Evolutionary conservation across 2,888 invertebrate genomes (phyloP).

Genomic region (Pandemis corylana): DNA sequence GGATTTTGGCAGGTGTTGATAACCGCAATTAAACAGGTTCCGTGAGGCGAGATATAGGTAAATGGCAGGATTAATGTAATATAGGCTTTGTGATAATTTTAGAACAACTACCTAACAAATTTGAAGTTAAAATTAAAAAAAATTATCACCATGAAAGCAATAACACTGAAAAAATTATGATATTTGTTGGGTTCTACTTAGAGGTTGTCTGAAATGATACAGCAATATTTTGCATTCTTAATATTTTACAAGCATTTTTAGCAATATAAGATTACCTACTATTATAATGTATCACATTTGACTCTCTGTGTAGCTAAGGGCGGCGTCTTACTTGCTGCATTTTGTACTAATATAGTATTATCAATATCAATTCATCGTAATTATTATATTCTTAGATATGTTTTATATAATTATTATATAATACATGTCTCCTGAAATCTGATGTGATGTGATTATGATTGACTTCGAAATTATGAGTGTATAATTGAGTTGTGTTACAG

Average conservation of each 20-base stretch:
- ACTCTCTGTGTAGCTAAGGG: constrained; percentile 41
- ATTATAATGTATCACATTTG: constrained; percentile 38
- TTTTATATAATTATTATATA: constrained; percentile 40
- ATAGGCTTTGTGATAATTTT: constrained; percentile 58
- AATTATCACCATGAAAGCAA: constrained; percentile 60
- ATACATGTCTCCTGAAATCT: constrained; percentile 41
- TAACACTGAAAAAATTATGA: constrained; percentile 52
- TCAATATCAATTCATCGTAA: constrained; percentile 40
- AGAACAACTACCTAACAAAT: constrained; percentile 28
- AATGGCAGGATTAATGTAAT: constrained; percentile 54
- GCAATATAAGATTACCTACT: constrained; percentile 40
- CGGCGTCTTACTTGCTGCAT: constrained; percentile 36
- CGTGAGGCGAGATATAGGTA: constrained; percentile 48
- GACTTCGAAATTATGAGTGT: constrained; percentile 37
- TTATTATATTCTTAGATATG: constrained; percentile 43
- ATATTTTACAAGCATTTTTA: constrained; percentile 43
- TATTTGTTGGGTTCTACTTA: constrained; percentile 48
- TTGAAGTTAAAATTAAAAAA: constrained; percentile 32
- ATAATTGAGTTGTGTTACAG: constrained; percentile 20
- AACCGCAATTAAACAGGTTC: constrained; percentile 51
- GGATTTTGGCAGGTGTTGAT: constrained; percentile 61
- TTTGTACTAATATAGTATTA: constrained; percentile 40
- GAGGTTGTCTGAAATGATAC: constrained; percentile 54
- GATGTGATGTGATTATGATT: constrained; percentile 39
- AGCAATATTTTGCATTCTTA: constrained; percentile 55